phyloP scores from a whole-genome alignment of 2,888 invertebrate species.

The Temnothorax unifasciatus region DNA sequence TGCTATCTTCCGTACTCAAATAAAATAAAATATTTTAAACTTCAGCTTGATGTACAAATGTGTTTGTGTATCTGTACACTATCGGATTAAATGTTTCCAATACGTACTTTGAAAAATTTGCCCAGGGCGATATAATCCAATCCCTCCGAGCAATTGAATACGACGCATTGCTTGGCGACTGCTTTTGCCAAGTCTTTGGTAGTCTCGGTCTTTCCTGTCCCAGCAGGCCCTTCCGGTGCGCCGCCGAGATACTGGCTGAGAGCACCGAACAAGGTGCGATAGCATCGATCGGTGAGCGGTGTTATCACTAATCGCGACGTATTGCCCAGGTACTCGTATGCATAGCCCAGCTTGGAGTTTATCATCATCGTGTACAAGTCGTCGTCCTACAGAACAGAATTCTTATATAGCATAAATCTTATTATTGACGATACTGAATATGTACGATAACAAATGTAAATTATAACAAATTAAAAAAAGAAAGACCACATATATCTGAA shows the following conservation, averaged over 20 bases:
- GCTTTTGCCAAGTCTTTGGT: constrained; percentile 90
- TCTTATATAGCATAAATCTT: neutral
- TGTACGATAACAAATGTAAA: neutral
- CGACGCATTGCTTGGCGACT: constrained; percentile 90
- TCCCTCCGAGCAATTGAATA: constrained; percentile 90
- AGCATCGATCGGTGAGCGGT: constrained; percentile 97
- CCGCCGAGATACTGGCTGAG: constrained; percentile 88
- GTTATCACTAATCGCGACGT: constrained; percentile 96
- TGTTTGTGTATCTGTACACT: neutral
- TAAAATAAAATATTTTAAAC: neutral
- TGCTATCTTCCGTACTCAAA: neutral
- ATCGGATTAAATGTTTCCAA: neutral
- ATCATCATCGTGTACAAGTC: constrained; percentile 87
- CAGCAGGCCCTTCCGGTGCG: constrained; percentile 88
- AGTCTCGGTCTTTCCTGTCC: constrained; percentile 89
- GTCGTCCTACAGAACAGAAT: constrained; percentile 83
- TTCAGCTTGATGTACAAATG: neutral
- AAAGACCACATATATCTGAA: neutral
- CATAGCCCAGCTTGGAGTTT: constrained; percentile 88
- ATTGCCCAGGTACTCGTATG: constrained; percentile 97
- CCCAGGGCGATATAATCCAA: constrained; percentile 90
- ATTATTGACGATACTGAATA: neutral
- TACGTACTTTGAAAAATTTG: constrained; percentile 87
- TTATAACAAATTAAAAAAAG: constrained; percentile 3
- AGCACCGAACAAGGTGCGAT: constrained; percentile 89